Percentiles rank a stretch among this genome's conserved stretches.
Conservation (phyloP, 2,113 vertebrate species). For the Chaetops frenatus region DNA sequence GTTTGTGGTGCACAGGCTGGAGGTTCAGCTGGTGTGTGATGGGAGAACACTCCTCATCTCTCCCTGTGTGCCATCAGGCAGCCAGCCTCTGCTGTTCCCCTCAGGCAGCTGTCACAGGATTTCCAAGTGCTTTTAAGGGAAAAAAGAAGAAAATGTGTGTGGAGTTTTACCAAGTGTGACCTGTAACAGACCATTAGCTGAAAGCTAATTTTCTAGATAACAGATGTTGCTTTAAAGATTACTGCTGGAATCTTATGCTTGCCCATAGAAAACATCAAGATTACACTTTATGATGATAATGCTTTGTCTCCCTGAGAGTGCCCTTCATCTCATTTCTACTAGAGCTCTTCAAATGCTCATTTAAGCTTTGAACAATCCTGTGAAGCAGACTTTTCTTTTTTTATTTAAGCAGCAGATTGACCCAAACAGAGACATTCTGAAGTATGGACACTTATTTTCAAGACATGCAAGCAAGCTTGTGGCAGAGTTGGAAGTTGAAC, state of each 20-base stretch:
- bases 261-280: not conserved
- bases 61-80: rapidly evolving
- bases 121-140: not conserved
- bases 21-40: not conserved
- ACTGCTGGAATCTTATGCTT: not conserved
- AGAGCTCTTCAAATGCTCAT: not conserved
- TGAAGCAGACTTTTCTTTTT: not conserved
- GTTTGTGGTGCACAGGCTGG: rapidly evolving
- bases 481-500: not conserved
- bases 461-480: not conserved
- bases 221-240: constrained; percentile 29
- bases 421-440: not conserved
- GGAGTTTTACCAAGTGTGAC: not conserved
- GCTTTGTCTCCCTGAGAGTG: not conserved
- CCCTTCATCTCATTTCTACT: not conserved
- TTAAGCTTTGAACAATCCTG: not conserved
- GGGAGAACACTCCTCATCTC: rapidly evolving
- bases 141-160: not conserved
- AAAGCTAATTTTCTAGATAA: constrained; percentile 41
- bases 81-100: not conserved
- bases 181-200: constrained; percentile 9
- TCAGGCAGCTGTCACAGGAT: not conserved
- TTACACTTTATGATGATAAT: not conserved
- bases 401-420: not conserved
- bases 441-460: not conserved